phyloP scores from a whole-genome alignment of 1,140 invertebrate species.

The Goniozus legneri region DNA sequence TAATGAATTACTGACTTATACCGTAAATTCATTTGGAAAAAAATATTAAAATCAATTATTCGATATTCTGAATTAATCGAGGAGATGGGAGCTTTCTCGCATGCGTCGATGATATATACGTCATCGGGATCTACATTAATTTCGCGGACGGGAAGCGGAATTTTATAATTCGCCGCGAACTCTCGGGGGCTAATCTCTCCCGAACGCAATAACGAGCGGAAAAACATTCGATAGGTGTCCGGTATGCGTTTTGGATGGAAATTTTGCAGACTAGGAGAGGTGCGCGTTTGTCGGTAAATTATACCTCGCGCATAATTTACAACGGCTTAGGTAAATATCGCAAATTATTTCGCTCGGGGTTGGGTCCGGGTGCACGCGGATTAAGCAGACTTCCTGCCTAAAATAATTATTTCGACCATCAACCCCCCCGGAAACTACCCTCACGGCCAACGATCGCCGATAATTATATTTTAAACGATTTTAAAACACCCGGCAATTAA shows the following conservation, averaged over 20 bases:
- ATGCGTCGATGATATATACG: no score
- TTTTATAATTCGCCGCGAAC: slow-evolving; percentile 24
- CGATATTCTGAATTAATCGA: no score
- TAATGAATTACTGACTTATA: no score
- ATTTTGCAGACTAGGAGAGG: no score
- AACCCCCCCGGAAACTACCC: background rate
- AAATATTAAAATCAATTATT: no score
- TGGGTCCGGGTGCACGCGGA: no score
- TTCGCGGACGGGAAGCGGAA: slow-evolving; percentile 15
- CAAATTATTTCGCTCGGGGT: slow-evolving; percentile 40
- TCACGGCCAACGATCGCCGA: background rate
- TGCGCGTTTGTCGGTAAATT: no score
- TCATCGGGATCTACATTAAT: slow-evolving; percentile 21
- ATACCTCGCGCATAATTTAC: slow-evolving; percentile 33
- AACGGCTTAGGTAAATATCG: slow-evolving; percentile 30
- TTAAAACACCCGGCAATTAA: background rate
- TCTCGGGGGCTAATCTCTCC: slow-evolving; percentile 29
- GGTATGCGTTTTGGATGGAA: background rate
- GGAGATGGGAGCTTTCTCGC: no score
- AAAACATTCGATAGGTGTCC: slow-evolving; percentile 25
- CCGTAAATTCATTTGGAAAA: no score
- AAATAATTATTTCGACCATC: slow-evolving; percentile 26
- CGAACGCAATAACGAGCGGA: slow-evolving; percentile 29
- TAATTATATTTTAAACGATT: background rate
- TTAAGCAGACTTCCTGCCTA: slow-evolving; percentile 23